Percentiles rank a stretch among this genome's conserved stretches.
Evolutionary conservation across 1,140 invertebrate species (phyloP).

Genomic region (Sesamia nonagrioides): DNA sequence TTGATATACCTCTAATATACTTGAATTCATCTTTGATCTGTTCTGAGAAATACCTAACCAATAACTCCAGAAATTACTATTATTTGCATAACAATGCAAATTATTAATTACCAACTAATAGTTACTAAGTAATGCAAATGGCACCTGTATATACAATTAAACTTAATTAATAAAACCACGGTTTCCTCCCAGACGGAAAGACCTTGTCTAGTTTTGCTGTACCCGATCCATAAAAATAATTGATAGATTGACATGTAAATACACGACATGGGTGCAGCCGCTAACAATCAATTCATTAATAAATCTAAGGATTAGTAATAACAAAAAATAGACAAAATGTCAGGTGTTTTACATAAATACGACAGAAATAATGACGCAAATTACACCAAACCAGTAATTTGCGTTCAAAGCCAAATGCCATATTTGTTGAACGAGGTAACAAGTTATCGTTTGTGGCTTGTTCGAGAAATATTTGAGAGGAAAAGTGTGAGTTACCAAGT

Average conservation of each 20-base stretch:
- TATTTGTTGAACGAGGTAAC: conserved; percentile 7
- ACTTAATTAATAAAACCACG: not conserved
- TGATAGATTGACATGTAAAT: conserved; percentile 8
- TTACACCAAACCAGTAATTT: conserved; percentile 7
- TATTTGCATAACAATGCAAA: not conserved
- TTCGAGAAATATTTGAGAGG: not conserved
- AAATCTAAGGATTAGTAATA: conserved; percentile 21
- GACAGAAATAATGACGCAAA: not conserved
- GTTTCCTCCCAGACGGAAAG: not conserved
- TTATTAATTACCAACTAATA: not conserved
- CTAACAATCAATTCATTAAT: conserved; percentile 22
- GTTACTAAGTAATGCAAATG: not conserved
- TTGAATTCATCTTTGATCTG: no score
- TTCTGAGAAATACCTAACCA: no score
- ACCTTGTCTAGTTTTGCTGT: not conserved
- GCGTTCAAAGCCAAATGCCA: not conserved
- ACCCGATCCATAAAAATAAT: not conserved
- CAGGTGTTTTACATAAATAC: conserved; percentile 8
- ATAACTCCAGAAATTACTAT: no score
- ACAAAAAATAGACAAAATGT: conserved; percentile 14
- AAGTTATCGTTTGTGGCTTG: not conserved
- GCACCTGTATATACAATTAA: not conserved
- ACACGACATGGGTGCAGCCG: not conserved
- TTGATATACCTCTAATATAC: no score
- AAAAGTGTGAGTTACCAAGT: not conserved